Conservation (phyloP, 2,113 vertebrate species). For the Leptobrachium leishanense region DNA sequence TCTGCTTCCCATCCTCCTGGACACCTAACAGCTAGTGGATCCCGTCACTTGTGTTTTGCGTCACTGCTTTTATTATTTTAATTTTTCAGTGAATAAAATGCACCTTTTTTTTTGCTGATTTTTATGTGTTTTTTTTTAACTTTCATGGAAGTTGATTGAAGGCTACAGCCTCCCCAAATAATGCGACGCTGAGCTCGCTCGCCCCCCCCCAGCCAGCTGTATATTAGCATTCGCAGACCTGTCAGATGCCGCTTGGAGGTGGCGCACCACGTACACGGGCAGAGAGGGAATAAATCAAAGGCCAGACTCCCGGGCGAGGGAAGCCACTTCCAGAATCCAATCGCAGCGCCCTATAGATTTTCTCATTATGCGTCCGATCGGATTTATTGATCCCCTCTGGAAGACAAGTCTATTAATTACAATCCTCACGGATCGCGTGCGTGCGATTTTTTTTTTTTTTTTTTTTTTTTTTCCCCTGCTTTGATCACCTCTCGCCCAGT, state of each 20-base stretch:
- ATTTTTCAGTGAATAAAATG: too few relatives aligned
- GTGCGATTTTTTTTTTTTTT: not conserved
- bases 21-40: too few relatives aligned
- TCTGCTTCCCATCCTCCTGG: too few relatives aligned
- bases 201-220: not conserved
- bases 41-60: too few relatives aligned
- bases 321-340: conserved; percentile 30
- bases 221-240: conserved; percentile 4
- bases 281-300: conserved; percentile 18
- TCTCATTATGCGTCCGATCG: conserved; percentile 41
- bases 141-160: not conserved
- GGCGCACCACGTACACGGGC: not conserved
- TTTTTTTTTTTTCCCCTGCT: conserved; percentile 11
- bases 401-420: conserved; percentile 39
- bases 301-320: not conserved
- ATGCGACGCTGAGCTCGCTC: too few relatives aligned
- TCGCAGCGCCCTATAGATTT: conserved; percentile 41
- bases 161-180: not conserved
- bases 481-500: not conserved
- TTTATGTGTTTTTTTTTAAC: too few relatives aligned
- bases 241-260: not conserved
- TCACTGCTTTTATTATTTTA: too few relatives aligned
- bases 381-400: conserved; percentile 31
- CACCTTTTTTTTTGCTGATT: too few relatives aligned
- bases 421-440: not conserved